Percentiles rank a stretch among this genome's conserved stretches.
Conservation (phyloP, 2,888 invertebrate genomes). For the Trichopoda pennipes region DNA sequence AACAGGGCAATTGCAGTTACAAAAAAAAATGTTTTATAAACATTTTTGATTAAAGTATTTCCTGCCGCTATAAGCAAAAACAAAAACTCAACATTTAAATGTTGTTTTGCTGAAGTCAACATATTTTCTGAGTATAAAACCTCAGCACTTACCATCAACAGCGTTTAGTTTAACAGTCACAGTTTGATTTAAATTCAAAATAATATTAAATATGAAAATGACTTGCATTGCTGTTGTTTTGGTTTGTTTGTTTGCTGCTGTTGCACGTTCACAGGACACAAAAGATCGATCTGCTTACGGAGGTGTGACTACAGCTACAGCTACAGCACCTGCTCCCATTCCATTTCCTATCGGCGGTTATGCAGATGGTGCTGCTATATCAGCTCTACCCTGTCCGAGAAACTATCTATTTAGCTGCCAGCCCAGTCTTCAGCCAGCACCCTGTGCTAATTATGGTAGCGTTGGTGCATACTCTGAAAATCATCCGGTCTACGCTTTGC, state of each 20-base stretch:
- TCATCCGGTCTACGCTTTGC: constrained; percentile 59
- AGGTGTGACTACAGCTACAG: not conserved
- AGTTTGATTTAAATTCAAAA: constrained; percentile 5
- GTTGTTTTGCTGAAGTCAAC: constrained; percentile 28
- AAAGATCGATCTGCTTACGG: constrained; percentile 39
- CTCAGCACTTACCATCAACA: not conserved
- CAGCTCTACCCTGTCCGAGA: constrained; percentile 58
- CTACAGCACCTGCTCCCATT: not conserved
- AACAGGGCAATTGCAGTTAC: too few species aligned
- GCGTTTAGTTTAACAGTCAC: constrained; percentile 38
- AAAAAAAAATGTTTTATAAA: too few species aligned
- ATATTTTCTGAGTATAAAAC: constrained; percentile 46
- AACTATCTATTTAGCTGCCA: constrained; percentile 68
- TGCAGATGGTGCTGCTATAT: not conserved
- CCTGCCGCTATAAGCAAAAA: too few species aligned
- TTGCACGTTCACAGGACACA: constrained; percentile 19
- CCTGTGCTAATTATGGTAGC: constrained; percentile 55
- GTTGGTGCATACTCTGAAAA: constrained; percentile 62
- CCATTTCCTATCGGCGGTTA: too few species aligned
- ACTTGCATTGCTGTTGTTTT: constrained; percentile 17
- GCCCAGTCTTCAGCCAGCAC: constrained; percentile 61
- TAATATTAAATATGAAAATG: constrained; percentile 38
- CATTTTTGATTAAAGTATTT: too few species aligned
- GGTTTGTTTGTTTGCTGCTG: constrained; percentile 31
- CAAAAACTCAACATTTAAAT: too few species aligned